Evolutionary conservation across 2,797 vertebrate species (phyloP), one percentile per base, ranked within the genome.

Genomic region (Spinus olivaceus): DNA sequence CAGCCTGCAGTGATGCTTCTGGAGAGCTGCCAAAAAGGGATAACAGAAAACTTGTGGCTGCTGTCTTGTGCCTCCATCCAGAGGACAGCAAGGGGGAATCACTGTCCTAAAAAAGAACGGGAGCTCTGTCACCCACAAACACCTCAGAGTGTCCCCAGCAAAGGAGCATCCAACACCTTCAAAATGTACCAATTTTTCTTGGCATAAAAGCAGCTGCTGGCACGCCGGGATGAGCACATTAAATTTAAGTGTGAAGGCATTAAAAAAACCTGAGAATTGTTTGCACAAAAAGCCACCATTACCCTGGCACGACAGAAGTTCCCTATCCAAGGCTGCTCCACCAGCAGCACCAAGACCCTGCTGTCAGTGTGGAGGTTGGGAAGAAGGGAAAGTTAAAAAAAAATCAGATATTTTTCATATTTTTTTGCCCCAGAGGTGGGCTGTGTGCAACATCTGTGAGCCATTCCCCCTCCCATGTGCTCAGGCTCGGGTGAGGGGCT

Each of bases 401-500:
- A 74, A 47, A 88, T 44, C 59, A 47, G 37, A 81, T 54, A 2
- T 3, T 2, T 21, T 33, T 32, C 32, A 53, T 21, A 2, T 17
- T 15, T 8, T 49, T 33, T 28, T 2, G 2, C 3, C 7, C 25
- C 37, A 53, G 65, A 93, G 74, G 74, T 94, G 79, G 44, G 51
- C 9, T 95, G 35, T 80, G 64, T 59, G 32, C 64, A 88, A 77
- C 94, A 95, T 95, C 93, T 95, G 90, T 78, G 71, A 95, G 78
- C 82, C 85, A 82, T 94, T 92, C 85, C 73, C 63, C 57, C 57
- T 35, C 18, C 46, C 67, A 19, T 4, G 27, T 32, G 64, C 78
- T 83, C 0, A 1, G 53, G 51, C 65, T 24, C 0, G 5, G 54
- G 50, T 3, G 0, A 50, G 60, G 49, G 78, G 89, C 54, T 15